Base-by-base conservation (phyloP, 2,888 invertebrate species). In the Philonicus albiceps region DNA sequence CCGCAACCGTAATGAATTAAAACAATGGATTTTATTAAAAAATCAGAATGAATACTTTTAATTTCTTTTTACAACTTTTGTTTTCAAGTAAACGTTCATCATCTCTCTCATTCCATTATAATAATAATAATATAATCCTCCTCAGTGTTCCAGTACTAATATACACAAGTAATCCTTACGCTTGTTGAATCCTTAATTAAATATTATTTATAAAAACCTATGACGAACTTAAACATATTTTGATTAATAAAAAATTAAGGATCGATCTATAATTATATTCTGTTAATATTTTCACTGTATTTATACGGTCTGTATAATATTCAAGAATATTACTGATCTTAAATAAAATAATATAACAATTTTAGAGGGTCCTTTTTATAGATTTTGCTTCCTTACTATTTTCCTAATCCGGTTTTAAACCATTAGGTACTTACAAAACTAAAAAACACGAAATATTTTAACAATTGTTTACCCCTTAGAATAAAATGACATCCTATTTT, bases 41-140 rank as follows among this genome's bases (percentile, higher is more conserved):
- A 87, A 87, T 86, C 86, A 87, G 83, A 87, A 86, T 87, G 87
- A 87, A 87, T 87, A 86, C 87, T 87, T 87, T 87, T 74, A 85
- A 84, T 86, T 86, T 88, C 76, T 72, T 87, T 86, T 73, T 90
- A 90, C 89, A 76, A 34, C 86, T 87, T 74, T 64, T 64, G 64
- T 83, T 73, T 84, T 84, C 84, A 84, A 84, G 84, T 84, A 84
- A 84, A 73, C 84, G 73, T 84, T 84, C 49, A 64, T 84, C 34
- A 31, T 73, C 43, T 40, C 73, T 84, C 43, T 84, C 73, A 43
- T 27, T 84, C 37, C 34, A 30, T 53, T 55, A 31, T 55, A 78
- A 43, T 40, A 49, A 83, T 83, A 83, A 72, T 84, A 73, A 84
- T 73, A 37, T 72, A 64, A 40, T 84, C 84, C 73, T 37, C 43